These are phyloP conservation scores for Sinhomidia bicolor DNA, from an alignment of 2,888 invertebrate genomes.

Conservation along the genomic window DNA sequence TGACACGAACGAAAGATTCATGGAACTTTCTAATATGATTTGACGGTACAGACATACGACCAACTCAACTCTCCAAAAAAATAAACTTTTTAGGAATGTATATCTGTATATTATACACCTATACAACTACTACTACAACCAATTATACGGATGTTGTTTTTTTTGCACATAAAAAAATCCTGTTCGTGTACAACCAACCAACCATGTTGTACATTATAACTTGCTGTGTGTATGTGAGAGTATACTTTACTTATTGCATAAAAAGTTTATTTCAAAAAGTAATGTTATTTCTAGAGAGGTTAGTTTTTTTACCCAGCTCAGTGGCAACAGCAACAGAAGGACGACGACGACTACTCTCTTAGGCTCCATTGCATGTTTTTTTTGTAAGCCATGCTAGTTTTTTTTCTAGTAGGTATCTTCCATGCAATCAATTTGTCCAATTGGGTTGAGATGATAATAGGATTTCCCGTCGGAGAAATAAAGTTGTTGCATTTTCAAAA, in stretches of 20 bases:
- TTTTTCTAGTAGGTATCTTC: background rate
- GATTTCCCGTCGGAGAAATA: slow-evolving; percentile 52
- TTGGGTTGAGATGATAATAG: slow-evolving; percentile 54
- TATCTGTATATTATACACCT: background rate
- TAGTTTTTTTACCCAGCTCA: too few relatives aligned
- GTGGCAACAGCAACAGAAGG: too few relatives aligned
- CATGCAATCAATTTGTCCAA: slow-evolving; percentile 51
- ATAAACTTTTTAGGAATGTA: background rate
- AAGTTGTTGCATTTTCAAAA: slow-evolving; percentile 55
- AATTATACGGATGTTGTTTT: background rate
- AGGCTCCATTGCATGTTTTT: slow-evolving; percentile 29
- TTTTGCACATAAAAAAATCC: too few relatives aligned
- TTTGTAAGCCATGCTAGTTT: background rate
- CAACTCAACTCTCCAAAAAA: too few relatives aligned
- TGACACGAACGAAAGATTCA: slow-evolving; percentile 37
- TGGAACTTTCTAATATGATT: background rate
- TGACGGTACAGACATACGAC: too few relatives aligned
- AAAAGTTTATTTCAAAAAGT: too few relatives aligned
- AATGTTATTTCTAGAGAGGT: too few relatives aligned
- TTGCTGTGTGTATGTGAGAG: too few relatives aligned
- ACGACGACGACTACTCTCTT: background rate
- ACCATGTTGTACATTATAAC: too few relatives aligned
- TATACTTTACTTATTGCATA: too few relatives aligned
- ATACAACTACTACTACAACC: too few relatives aligned
- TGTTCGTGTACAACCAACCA: too few relatives aligned